Base-by-base conservation (phyloP, 2,797 vertebrate genomes). In the Columba guinea region DNA sequence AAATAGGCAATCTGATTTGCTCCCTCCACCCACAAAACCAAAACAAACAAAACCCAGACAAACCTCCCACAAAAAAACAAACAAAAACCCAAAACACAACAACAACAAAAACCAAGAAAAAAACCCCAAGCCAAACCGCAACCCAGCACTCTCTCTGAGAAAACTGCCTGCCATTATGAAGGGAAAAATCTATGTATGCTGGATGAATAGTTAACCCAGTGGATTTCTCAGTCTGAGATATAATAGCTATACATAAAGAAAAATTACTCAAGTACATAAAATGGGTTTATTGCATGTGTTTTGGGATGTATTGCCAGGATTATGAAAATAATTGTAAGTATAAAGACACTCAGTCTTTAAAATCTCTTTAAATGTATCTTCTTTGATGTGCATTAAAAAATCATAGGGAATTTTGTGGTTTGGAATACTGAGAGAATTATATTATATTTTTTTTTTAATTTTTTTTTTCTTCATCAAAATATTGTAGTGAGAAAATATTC, bases 81-180 rank as follows among this genome's bases (percentile, higher is more conserved):
- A 3, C 3, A 13, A 51, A 51, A 21, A 4, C 9, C 13, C 4
- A 4, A 46, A 46, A 20, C 44, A 46, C 44, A 46, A 44, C 16
- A 44, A 44, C 18, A 44, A 44, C 44, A 44, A 44, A 44, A 44
- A 44, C 14, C 44, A 44, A 46, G 44, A 46, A 46, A 20, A 46
- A 46, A 46, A 10, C 19, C 44, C 19, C 44, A 41, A 63, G 11
- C 19, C 19, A 59, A 48, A 46, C 2, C 30, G 13, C 13, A 39
- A 21, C 5, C 17, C 14, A 44, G 18, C 5, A 22, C 5, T 4
- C 1, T 1, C 14, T 32, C 3, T 26, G 60, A 6, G 48, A 69
- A 93, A 81, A 7, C 10, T 8, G 1, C 5, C 22, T 80, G 9
- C 8, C 3, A 34, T 48, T 27, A 13, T 0, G 2, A 83, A 71